These are phyloP conservation scores for Austrofundulus limnaeus DNA, from an alignment of 2,113 vertebrate genomes.

Conservation along the genomic window DNA sequence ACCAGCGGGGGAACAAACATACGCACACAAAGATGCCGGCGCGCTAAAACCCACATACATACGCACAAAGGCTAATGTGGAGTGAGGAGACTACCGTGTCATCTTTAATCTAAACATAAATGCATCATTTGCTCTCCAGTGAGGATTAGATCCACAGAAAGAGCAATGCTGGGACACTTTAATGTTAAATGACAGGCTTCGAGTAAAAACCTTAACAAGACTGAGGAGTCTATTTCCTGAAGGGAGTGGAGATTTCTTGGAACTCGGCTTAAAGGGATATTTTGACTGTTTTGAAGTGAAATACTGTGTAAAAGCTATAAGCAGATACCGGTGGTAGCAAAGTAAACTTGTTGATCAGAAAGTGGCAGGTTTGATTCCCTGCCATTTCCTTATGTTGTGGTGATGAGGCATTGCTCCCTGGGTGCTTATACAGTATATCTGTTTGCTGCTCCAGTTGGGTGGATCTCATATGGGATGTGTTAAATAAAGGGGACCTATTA, in stretches of 20 bases:
- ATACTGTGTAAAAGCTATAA: too few relatives aligned
- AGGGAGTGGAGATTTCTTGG: constrained; percentile 25
- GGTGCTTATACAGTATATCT: too few relatives aligned
- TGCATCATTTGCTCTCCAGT: constrained; percentile 58
- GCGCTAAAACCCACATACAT: constrained; percentile 16
- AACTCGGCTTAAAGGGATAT: neutral
- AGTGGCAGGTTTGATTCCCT: too few relatives aligned
- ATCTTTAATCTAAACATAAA: constrained; percentile 65
- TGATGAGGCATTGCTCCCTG: too few relatives aligned
- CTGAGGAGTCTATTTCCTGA: constrained; percentile 47
- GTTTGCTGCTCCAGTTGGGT: too few relatives aligned
- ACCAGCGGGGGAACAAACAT: constrained; percentile 38
- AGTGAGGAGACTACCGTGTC: constrained; percentile 48
- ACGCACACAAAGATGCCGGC: constrained; percentile 15
- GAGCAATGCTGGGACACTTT: constrained; percentile 51
- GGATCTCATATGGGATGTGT: too few relatives aligned
- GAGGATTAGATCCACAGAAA: constrained; percentile 59
- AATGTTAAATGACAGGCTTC: constrained; percentile 71
- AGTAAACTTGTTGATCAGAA: too few relatives aligned
- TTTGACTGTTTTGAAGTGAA: too few relatives aligned
- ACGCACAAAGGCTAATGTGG: constrained; percentile 39
- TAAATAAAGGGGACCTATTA: too few relatives aligned
- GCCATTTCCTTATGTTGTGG: too few relatives aligned
- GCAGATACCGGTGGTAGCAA: too few relatives aligned
- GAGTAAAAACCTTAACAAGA: constrained; percentile 52